phyloP scores from a whole-genome alignment of 1,140 invertebrate species.

The Drosophila sechellia region DNA sequence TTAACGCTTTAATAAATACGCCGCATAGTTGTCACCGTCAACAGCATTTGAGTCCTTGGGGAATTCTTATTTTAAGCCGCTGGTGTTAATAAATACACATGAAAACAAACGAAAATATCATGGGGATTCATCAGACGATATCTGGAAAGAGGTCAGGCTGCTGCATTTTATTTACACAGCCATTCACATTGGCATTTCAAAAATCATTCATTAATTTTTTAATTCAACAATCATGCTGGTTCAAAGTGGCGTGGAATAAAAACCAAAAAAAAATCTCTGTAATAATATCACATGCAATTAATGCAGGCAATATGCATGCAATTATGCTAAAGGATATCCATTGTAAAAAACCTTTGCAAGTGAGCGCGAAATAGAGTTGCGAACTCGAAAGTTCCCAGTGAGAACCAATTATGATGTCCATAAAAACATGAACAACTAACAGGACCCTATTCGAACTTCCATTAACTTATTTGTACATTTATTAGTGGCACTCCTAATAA shows the following conservation, averaged over 20 bases:
- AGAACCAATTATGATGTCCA: no score
- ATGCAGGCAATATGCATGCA: constrained; percentile 18
- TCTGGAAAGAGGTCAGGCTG: constrained; percentile 11
- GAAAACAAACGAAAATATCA: constrained; percentile 25
- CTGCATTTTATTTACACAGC: constrained; percentile 29
- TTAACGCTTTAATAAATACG: constrained; percentile 9
- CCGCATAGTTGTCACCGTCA: constrained; percentile 1
- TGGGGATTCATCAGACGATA: constrained; percentile 18
- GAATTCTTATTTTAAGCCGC: constrained; percentile 11
- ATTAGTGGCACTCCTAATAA: neutral
- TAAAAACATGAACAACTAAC: no score
- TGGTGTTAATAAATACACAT: constrained; percentile 42
- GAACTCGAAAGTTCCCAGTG: neutral
- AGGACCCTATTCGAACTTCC: no score
- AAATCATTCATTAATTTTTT: constrained; percentile 50
- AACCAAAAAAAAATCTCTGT: constrained; percentile 9
- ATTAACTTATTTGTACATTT: no score
- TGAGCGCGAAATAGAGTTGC: neutral
- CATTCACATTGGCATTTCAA: constrained; percentile 38
- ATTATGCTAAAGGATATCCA: constrained; percentile 5
- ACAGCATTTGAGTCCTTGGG: neutral
- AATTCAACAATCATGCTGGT: constrained; percentile 44
- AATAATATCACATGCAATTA: constrained; percentile 25
- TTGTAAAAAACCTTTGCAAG: neutral
- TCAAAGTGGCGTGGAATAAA: constrained; percentile 5